Conservation (phyloP, 2,888 invertebrate species). For the Pseudoips prasinana region DNA sequence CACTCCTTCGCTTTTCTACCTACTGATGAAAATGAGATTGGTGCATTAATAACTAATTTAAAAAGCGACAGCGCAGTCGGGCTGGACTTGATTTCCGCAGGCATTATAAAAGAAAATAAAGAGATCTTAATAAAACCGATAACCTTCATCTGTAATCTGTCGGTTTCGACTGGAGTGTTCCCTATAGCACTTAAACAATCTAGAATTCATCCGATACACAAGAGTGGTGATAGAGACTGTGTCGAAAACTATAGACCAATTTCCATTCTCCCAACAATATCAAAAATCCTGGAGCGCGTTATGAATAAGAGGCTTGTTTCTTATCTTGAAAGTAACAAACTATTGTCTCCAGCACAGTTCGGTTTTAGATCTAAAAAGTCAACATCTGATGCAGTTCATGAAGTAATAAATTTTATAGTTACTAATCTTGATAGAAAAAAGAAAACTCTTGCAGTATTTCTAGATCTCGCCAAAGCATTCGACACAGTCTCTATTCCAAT, state of each 20-base stretch:
- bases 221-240: neutral
- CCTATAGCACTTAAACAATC: conserved; percentile 2
- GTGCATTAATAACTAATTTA: neutral
- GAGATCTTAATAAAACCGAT: conserved; percentile 2
- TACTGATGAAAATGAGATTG: conserved; percentile 1
- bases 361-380: too few relatives aligned
- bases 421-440: too few relatives aligned
- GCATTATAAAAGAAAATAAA: neutral
- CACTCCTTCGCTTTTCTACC: conserved; percentile 1
- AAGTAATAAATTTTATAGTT: too few relatives aligned
- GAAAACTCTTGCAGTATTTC: too few relatives aligned
- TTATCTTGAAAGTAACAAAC: too few relatives aligned
- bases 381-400: too few relatives aligned
- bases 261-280: neutral
- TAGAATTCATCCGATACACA: neutral
- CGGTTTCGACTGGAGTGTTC: conserved; percentile 4
- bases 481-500: too few relatives aligned
- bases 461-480: too few relatives aligned
- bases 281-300: neutral
- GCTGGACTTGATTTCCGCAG: conserved; percentile 4
- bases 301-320: neutral
- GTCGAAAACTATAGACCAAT: conserved; percentile 8
- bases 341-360: too few relatives aligned
- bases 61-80: conserved; percentile 3
- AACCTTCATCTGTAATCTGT: conserved; percentile 2